phyloP scores from a whole-genome alignment of 2,888 invertebrate species.

The Drosophila nigricruria region DNA sequence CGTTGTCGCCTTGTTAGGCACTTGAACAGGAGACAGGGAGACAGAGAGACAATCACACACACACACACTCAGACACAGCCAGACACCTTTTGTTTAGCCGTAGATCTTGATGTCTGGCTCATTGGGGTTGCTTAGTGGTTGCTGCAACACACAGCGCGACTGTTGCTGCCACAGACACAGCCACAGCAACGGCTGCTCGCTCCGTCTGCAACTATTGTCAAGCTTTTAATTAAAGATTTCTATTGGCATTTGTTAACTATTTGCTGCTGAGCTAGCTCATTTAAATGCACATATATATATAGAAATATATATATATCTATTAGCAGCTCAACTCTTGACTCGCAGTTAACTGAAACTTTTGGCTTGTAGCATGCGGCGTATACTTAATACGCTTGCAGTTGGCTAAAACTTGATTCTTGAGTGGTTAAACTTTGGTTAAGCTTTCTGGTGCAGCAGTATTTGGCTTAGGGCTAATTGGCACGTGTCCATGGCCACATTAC shows the following conservation, averaged over 20 bases:
- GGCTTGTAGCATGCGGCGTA: conserved; percentile 34
- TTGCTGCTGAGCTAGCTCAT: conserved; percentile 24
- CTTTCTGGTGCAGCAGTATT: conserved; percentile 31
- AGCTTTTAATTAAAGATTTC: conserved; percentile 68
- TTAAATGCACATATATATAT: not conserved
- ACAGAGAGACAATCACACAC: conserved; percentile 11
- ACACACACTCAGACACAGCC: conserved; percentile 25
- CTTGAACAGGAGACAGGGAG: conserved; percentile 18
- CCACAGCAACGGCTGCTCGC: not conserved
- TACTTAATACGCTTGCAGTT: conserved; percentile 42
- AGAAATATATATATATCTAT: conserved; percentile 1
- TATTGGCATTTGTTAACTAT: conserved; percentile 46
- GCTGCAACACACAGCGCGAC: conserved; percentile 10
- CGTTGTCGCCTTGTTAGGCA: conserved; percentile 30
- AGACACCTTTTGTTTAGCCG: conserved; percentile 70
- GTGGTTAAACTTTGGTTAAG: conserved; percentile 2
- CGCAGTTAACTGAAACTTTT: conserved; percentile 36
- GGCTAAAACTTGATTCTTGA: conserved; percentile 12
- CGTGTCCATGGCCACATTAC: conserved; percentile 38
- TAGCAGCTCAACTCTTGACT: conserved; percentile 1
- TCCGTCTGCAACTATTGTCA: conserved; percentile 59
- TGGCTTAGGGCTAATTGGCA: conserved; percentile 46
- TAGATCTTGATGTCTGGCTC: conserved; percentile 71
- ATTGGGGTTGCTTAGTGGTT: conserved; percentile 57
- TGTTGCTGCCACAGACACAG: conserved; percentile 7